A percentile compares a stretch with the other conserved stretches of the same genome.
phyloP scores from a whole-genome alignment of 2,797 vertebrate genomes.

The Hippocampus kuda region DNA sequence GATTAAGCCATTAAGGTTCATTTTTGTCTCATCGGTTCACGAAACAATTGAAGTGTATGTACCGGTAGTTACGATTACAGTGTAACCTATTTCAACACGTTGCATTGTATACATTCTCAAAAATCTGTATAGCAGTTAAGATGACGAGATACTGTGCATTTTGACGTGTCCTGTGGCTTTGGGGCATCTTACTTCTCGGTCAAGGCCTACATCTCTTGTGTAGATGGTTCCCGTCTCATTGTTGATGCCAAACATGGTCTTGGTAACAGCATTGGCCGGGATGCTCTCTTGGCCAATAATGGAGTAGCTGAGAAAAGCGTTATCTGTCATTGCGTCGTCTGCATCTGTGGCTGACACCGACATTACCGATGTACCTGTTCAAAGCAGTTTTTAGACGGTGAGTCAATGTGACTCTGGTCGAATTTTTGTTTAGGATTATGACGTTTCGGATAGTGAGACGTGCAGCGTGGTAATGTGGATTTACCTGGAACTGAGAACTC shows the following conservation, averaged over 20 bases:
- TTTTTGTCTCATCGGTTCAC: too few species aligned
- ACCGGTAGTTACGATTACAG: too few species aligned
- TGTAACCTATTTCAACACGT: too few species aligned
- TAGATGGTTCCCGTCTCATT: slow-evolving; percentile 80
- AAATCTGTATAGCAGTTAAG: background rate
- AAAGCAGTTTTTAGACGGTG: slow-evolving; percentile 1
- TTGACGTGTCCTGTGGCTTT: background rate
- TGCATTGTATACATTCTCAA: too few species aligned
- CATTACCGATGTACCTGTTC: slow-evolving; percentile 82
- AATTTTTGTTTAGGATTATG: background rate
- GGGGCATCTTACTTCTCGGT: slow-evolving; percentile 76
- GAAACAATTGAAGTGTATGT: too few species aligned
- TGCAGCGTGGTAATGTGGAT: background rate
- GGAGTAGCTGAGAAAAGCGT: slow-evolving; percentile 77
- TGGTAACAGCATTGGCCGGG: slow-evolving; percentile 58
- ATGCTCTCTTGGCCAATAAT: slow-evolving; percentile 72
- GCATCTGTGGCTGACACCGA: slow-evolving; percentile 77
- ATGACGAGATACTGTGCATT: background rate
- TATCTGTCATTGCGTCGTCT: slow-evolving; percentile 85
- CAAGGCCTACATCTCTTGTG: slow-evolving; percentile 79
- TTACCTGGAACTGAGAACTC: slow-evolving; percentile 87
- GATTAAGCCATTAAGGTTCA: too few species aligned
- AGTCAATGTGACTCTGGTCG: background rate
- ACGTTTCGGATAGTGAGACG: too few species aligned
- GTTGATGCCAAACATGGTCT: slow-evolving; percentile 82